Evolutionary conservation across 2,888 invertebrate genomes (phyloP), one percentile per base, ranked within the genome.

Genomic region (Arctia plantaginis): DNA sequence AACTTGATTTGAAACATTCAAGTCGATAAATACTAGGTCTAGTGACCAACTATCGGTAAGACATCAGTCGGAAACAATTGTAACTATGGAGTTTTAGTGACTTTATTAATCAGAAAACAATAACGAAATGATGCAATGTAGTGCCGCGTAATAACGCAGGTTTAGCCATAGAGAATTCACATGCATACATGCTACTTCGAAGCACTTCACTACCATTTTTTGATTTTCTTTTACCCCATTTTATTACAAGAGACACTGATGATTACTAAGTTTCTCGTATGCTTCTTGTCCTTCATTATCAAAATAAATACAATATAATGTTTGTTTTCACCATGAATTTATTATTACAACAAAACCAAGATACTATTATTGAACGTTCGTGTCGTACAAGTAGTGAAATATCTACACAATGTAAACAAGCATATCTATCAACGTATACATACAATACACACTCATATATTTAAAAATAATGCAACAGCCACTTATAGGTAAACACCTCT

Each of bases 361-460:
- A 47, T 3, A 47, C 4, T 41, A 41, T 20, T 51, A 7, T 23
- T 51, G 23, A 51, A 51, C 6, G 0, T 51, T 51, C 51, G 6
- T 51, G 23, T 51, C 51, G n/a, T 23, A 7, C 51, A 55, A 55
- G n/a, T 55, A 55, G n/a, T 55, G n/a, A n/a, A n/a, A n/a, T n/a
- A n/a, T 1, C 41, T 41, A 23, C 8, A 69, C 51, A 47, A 74
- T 64, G 73, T 77, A 77, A 80, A 85, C 81, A 81, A 78, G 77
- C 77, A 75, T 74, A 77, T 81, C 64, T 69, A 77, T 84, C 83
- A 81, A 75, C 82, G 79, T 85, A 81, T 81, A 79, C 83, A 73
- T n/a, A n/a, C n/a, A n/a, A n/a, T n/a, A n/a, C n/a, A n/a, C n/a
- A n/a, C n/a, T n/a, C n/a, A n/a, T n/a, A n/a, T n/a, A n/a, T n/a